Base-by-base conservation (phyloP, 2,797 vertebrate genomes). In the Chanos chanos region DNA sequence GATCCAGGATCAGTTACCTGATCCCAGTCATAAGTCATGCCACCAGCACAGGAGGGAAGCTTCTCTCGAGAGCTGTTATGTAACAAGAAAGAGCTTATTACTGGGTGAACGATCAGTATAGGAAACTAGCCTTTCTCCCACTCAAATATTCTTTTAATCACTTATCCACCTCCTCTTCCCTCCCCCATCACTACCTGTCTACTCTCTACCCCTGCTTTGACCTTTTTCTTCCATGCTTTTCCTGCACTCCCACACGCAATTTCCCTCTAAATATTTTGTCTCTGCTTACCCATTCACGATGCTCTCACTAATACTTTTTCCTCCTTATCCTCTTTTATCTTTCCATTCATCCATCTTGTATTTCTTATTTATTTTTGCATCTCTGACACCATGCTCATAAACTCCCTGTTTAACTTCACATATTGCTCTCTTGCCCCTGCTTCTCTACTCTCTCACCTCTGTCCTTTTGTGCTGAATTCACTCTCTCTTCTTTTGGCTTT, bases 401-500 rank as follows among this genome's bases (percentile, higher is more conserved):
- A 24, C 28, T 67, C 67, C 58, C 49, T 13, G 5, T 3, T 5
- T 28, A 28, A 50, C 44, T 19, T 58, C 39, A 41, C 43, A 41
- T 36, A 30, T 31, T 16, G 25, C n/a, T 28, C 69, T 39, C n/a
- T 34, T 25, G 61, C 72, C 54, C 49, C 59, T 53, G 63, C 65
- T 44, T 74, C 63, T 61, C 4, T 24, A 34, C 45, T 37, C 15
- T 44, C 7, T 60, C 24, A 51, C 71, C 24, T 40, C 25, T 25
- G 4, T 68, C 41, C 60, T 72, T 83, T 84, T 85, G 87, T 88
- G 88, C 85, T n/a, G n/a, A n/a, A 70, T 81, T 85, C 85, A 73
- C n/a, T 45, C 22, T 58, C 64, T 67, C 41, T 61, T 73, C 83
- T 84, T 86, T 87, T 89, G 87, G 71, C 81, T 85, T 85, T 72